A percentile compares a stretch with the other conserved stretches of the same genome.
These are phyloP conservation scores for Cosmia trapezina DNA, from an alignment of 2,888 invertebrate species.

Conservation along the genomic window DNA sequence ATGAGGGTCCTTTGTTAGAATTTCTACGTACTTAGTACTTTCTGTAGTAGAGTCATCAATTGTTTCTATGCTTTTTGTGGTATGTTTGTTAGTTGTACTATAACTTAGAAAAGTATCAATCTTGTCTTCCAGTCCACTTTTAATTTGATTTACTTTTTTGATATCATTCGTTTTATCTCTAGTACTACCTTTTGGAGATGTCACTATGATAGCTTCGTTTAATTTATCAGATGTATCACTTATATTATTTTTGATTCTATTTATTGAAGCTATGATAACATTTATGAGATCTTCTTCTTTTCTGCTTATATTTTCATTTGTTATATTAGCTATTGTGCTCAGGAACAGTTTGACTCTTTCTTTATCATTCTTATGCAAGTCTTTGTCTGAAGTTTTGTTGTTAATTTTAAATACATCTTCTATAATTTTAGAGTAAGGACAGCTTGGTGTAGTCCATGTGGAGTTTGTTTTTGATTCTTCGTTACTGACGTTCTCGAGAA, in stretches of 20 bases:
- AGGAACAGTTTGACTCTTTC: conserved; percentile 90
- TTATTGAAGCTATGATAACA: conserved; percentile 85
- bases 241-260: conserved; percentile 84
- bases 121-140: conserved; percentile 83
- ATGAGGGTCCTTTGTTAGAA: conserved; percentile 85
- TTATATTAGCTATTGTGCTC: conserved; percentile 90
- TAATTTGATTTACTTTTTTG: conserved; percentile 73
- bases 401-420: conserved; percentile 86
- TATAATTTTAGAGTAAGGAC: conserved; percentile 84
- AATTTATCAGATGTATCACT: conserved; percentile 75
- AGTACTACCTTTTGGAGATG: conserved; percentile 67
- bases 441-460: conserved; percentile 74
- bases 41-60: conserved; percentile 68
- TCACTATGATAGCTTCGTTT: conserved; percentile 85
- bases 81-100: conserved; percentile 46
- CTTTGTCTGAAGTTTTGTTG: conserved; percentile 74
- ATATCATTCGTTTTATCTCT: conserved; percentile 57
- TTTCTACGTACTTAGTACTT: conserved; percentile 80
- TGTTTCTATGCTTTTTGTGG: conserved; percentile 52
- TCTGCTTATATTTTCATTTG: conserved; percentile 74
- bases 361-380: conserved; percentile 73
- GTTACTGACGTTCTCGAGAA: conserved; percentile 63
- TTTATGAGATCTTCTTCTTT: conserved; percentile 83
- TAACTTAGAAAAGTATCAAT: conserved; percentile 65
- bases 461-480: conserved; percentile 61